Base-by-base conservation (phyloP, 2,888 invertebrate species). In the Scaptomyza cyrtandrae region DNA sequence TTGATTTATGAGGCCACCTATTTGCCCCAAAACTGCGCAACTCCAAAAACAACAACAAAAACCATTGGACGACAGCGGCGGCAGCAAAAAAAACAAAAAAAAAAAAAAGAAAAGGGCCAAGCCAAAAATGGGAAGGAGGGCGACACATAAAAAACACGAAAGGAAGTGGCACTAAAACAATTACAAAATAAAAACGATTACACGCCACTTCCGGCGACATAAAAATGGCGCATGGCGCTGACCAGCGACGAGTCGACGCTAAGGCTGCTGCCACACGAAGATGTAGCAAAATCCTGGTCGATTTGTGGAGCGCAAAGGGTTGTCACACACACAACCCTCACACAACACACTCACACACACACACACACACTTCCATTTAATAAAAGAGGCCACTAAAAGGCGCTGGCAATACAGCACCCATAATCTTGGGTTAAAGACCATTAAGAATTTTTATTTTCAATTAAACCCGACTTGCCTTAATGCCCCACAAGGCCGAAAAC, bases 381-480 rank as follows among this genome's bases (percentile, higher is more conserved):
- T 88, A 85, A 78, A 84, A 80, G 81, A 71, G 75, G 82, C 80
- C 82, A 87, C 82, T 82, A 87, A 89, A 82, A 87, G 80, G 81
- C 78, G 77, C 60, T 61, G 68, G 80, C 78, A 88, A 85, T 84
- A 83, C 78, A 80, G 78, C 72, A 71, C 79, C 88, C 88, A 83
- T 89, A 89, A 89, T 86, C 86, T 88, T 78, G 90, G 90, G 89
- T 88, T 89, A 88, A 88, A 80, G 87, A 85, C 83, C 88, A 88
- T 89, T 89, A 88, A 86, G 89, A 89, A 88, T 90, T 88, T 88
- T 88, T 90, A 88, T 88, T 90, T 88, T 88, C 90, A 88, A 88
- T 88, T 89, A 90, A 88, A 82, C 80, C 88, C 88, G 84, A 90
- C 86, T 88, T 89, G 78, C 82, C 82, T 88, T 88, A 90, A 88